A percentile compares a stretch with the other conserved stretches of the same genome.
phyloP scores from a whole-genome alignment of 2,888 invertebrate species.

The Caenorhabditis macrosperma region DNA sequence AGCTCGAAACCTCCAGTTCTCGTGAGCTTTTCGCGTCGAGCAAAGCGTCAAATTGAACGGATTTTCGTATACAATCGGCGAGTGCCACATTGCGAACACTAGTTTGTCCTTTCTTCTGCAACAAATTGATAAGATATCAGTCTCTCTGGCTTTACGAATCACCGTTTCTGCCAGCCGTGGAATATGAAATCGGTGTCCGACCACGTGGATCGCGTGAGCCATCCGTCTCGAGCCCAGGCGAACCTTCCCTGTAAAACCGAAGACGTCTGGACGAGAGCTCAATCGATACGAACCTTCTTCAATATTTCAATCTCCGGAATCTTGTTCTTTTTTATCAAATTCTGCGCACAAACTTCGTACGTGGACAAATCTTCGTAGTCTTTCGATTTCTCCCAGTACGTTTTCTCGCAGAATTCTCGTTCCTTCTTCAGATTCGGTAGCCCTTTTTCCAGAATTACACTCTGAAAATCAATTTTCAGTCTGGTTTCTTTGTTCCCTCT shows the following conservation, averaged over 20 bases:
- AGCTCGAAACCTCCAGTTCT: constrained; percentile 52
- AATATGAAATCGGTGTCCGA: constrained; percentile 65
- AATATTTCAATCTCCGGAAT: constrained; percentile 50
- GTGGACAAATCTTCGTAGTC: constrained; percentile 33
- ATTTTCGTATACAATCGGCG: constrained; percentile 52
- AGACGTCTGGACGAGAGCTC: no score
- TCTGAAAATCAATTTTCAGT: constrained; percentile 38
- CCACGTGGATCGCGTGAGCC: constrained; percentile 66
- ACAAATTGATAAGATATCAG: not conserved
- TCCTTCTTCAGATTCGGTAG: constrained; percentile 24
- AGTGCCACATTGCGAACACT: constrained; percentile 65
- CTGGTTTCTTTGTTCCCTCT: not conserved
- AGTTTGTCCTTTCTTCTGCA: constrained; percentile 60
- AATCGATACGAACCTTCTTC: no score
- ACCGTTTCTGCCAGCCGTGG: constrained; percentile 72
- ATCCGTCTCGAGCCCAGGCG: constrained; percentile 69
- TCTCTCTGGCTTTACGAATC: not conserved
- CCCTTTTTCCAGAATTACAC: constrained; percentile 55
- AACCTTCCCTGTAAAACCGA: constrained; percentile 50
- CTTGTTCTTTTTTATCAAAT: constrained; percentile 56
- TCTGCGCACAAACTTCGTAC: constrained; percentile 69
- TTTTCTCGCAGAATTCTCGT: constrained; percentile 39
- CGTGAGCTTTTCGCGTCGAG: constrained; percentile 21
- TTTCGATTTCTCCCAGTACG: constrained; percentile 36
- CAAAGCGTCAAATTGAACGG: constrained; percentile 53